Base-by-base conservation (phyloP, 1,140 invertebrate species). In the Drosophila rhopaloa region DNA sequence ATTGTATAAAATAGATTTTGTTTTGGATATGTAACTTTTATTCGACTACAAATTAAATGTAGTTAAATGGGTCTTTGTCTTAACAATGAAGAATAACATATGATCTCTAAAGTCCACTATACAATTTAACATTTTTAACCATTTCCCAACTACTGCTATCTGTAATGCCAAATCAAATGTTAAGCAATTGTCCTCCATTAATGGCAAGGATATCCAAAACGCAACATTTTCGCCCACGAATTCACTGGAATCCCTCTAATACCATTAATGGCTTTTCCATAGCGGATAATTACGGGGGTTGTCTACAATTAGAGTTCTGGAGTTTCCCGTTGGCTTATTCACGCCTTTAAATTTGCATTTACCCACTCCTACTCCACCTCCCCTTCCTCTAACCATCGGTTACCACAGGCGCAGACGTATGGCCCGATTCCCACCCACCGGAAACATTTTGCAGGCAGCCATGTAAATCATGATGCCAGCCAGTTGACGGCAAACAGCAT, bases 261-360 rank as follows among this genome's bases (percentile, higher is more conserved):
- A 40, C 81, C 90, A 79, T 91, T 91, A 91, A 91, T 91, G 80
- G 85, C 79, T 81, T 91, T 91, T 84, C 82, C 78, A 90, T 89
- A 89, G 77, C 78, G 84, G 78, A 91, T 91, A 91, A 91, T 91
- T 91, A 84, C 79, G 79, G 61, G 81, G 89, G 88, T 84, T 84
- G 89, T 91, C 74, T 84, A 89, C 84, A 89, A 90, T 90, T 89
- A 80, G 80, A 85, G 85, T 66, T 50, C 66, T 10, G 43, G 59
- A 76, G 72, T 48, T 76, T 88, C 77, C 85, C 79, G 78, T 10
- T 88, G 79, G 82, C 82, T 86, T 86, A 82, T 86, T 86, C 82
- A 88, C 82, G 82, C 83, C 84, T 88, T 89, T 89, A 89, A 89
- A 89, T 89, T 89, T 89, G 85, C 84, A 89, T 89, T 89, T 81